Evolutionary conservation across 2,797 vertebrate genomes (phyloP), one percentile per base, ranked within the genome.

Genomic region (Clarias laeviceps): DNA sequence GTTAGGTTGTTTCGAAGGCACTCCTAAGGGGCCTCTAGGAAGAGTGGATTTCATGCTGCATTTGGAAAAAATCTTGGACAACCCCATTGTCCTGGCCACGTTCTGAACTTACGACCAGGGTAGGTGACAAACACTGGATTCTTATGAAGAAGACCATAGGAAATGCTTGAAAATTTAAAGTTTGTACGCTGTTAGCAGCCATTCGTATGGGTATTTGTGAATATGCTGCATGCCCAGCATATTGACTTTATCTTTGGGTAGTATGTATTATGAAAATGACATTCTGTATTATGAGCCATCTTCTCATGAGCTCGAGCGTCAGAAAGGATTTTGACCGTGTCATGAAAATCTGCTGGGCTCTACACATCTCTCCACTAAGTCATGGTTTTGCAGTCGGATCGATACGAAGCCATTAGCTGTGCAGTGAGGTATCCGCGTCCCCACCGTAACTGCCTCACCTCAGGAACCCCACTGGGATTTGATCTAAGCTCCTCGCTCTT

Each of bases 391-490:
- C 32, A 70, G 65, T 56, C n/a, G 70, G 70, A 88, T 90, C 87
- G 72, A 89, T 90, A 85, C 37, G 85, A 88, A 79, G 79, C 87
- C 82, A 74, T 89, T 89, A 90, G 85, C 69, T 74, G 27, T 84
- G 79, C 80, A 65, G 83, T 84, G 76, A 84, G 82, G 83, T 89
- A 83, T 87, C 79, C 64, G 32, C 77, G 83, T 87, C 86, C 87
- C 80, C 66, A 77, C 82, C 82, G 61, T 84, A 87, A 83, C 77
- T 59, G 85, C 74, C 54, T 80, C 61, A 45, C 80, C 80, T 62
- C 54, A 84, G 69, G 14, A 81, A 37, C 62, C 84, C 74, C 62
- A 0, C 40, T 24, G 76, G 64, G 50, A 54, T 76, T 84, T 72
- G 57, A 84, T 78, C 59, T n/a, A 27, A 29, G 82, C 66, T 61